phyloP scores from a whole-genome alignment of 2,888 invertebrate species.

The Mimachlamys varia region DNA sequence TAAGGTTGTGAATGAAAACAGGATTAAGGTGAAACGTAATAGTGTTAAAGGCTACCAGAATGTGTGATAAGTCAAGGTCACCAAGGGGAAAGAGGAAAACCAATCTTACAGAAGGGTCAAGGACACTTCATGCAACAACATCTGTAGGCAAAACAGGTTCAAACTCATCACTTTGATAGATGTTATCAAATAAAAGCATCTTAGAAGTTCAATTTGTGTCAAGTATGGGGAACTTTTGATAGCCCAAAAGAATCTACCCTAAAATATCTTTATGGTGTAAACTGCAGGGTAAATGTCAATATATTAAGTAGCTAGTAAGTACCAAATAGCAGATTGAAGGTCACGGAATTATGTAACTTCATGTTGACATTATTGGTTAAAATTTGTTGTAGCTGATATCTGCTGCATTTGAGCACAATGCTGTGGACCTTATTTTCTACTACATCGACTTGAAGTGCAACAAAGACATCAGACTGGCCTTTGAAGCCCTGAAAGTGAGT shows the following conservation, averaged over 20 bases:
- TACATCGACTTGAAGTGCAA: conserved; percentile 95
- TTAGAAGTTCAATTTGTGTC: no score
- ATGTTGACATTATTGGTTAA: not conserved
- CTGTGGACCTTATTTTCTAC: conserved; percentile 93
- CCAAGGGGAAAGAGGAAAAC: no score
- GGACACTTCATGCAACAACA: conserved; percentile 77
- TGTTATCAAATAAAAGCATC: no score
- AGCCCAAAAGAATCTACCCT: no score
- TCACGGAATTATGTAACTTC: no score
- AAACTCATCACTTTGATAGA: not conserved
- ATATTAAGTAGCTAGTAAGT: no score
- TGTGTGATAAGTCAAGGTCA: no score
- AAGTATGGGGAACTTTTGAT: no score
- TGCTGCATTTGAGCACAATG: conserved; percentile 96
- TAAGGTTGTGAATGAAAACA: conserved; percentile 79
- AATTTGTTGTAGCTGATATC: conserved; percentile 88
- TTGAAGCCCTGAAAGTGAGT: conserved; percentile 91
- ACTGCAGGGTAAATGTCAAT: no score
- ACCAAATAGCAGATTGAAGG: no score
- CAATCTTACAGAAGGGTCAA: no score
- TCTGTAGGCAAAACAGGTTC: conserved; percentile 92
- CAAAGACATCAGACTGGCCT: conserved; percentile 94
- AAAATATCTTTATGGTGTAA: no score
- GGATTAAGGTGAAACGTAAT: conserved; percentile 84
- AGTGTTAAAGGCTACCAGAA: not conserved